Evolutionary conservation across 2,888 invertebrate species (phyloP).

Genomic region (Carabus problematicus): DNA sequence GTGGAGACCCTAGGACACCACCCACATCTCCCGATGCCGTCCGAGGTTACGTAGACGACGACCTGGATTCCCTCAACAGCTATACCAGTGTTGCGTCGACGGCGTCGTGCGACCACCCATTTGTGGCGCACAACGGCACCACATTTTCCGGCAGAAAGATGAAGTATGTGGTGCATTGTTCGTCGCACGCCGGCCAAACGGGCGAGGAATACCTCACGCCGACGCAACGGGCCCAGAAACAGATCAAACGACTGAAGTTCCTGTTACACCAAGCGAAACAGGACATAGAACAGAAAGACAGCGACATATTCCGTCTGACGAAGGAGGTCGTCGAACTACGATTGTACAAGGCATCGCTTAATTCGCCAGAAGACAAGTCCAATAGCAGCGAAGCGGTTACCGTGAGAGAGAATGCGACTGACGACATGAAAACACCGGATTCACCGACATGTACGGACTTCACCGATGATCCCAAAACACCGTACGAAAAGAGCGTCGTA

Average conservation of each 20-base stretch:
- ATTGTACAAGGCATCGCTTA: slow-evolving; percentile 79
- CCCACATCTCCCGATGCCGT: slow-evolving; percentile 50
- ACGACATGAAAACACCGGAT: slow-evolving; percentile 63
- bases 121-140: slow-evolving; percentile 73
- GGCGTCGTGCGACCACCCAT: slow-evolving; percentile 82
- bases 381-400: slow-evolving; percentile 62
- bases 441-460: slow-evolving; percentile 63
- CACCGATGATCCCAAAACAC: slow-evolving; percentile 56
- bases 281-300: slow-evolving; percentile 81
- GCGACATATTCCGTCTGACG: slow-evolving; percentile 75
- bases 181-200: slow-evolving; percentile 77
- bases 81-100: slow-evolving; percentile 81
- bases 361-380: slow-evolving; percentile 67
- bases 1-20: slow-evolving; percentile 52
- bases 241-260: slow-evolving; percentile 77
- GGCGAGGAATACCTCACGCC: slow-evolving; percentile 88
- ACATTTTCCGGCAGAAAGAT: slow-evolving; percentile 64
- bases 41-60: slow-evolving; percentile 63
- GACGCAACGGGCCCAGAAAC: slow-evolving; percentile 83
- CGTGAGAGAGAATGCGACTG: slow-evolving; percentile 69
- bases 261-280: slow-evolving; percentile 76
- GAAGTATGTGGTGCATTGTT: slow-evolving; percentile 83
- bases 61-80: slow-evolving; percentile 79
- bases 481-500: slow-evolving; percentile 43
- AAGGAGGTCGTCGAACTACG: slow-evolving; percentile 77